Conservation (phyloP, 2,113 vertebrate species). For the Strix aluco region DNA sequence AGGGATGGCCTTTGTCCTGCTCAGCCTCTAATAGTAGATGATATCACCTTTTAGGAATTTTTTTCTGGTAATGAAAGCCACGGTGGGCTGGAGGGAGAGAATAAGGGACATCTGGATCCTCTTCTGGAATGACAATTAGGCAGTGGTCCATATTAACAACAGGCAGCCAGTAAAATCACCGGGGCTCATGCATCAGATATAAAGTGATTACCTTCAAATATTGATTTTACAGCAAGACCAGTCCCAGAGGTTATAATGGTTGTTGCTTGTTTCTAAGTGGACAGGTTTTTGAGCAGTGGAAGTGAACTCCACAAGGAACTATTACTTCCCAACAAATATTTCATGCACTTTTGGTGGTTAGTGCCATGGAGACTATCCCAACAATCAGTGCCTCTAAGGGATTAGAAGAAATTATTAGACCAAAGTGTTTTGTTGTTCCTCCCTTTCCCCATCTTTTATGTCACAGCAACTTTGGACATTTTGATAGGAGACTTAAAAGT, state of each 20-base stretch:
- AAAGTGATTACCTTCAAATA: slow-evolving; percentile 59
- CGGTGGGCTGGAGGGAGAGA: slow-evolving; percentile 14
- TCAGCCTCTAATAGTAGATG: slow-evolving; percentile 34
- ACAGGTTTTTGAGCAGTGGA: slow-evolving; percentile 35
- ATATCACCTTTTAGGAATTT: slow-evolving; percentile 56
- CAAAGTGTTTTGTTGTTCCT: slow-evolving; percentile 26
- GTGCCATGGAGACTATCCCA: slow-evolving; percentile 34
- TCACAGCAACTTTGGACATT: slow-evolving; percentile 44
- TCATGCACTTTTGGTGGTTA: slow-evolving; percentile 39
- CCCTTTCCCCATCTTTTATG: slow-evolving; percentile 17
- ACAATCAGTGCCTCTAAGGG: slow-evolving; percentile 17
- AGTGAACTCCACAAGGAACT: slow-evolving; percentile 36
- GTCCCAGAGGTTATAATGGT: slow-evolving; percentile 51
- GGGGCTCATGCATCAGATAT: slow-evolving; percentile 26
- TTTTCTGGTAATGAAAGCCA: slow-evolving; percentile 52
- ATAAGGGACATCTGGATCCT: slow-evolving; percentile 60
- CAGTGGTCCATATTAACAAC: slow-evolving; percentile 56
- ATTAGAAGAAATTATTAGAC: slow-evolving; percentile 29
- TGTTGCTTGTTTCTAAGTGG: slow-evolving; percentile 44
- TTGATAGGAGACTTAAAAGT: slow-evolving; percentile 27
- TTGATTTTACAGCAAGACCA: slow-evolving; percentile 43
- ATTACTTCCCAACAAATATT: slow-evolving; percentile 42
- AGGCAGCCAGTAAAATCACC: slow-evolving; percentile 52
- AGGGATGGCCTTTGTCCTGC: slow-evolving; percentile 18
- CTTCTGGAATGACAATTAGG: slow-evolving; percentile 68